phyloP scores from a whole-genome alignment of 2,113 vertebrate genomes.

The Alethe diademata region DNA sequence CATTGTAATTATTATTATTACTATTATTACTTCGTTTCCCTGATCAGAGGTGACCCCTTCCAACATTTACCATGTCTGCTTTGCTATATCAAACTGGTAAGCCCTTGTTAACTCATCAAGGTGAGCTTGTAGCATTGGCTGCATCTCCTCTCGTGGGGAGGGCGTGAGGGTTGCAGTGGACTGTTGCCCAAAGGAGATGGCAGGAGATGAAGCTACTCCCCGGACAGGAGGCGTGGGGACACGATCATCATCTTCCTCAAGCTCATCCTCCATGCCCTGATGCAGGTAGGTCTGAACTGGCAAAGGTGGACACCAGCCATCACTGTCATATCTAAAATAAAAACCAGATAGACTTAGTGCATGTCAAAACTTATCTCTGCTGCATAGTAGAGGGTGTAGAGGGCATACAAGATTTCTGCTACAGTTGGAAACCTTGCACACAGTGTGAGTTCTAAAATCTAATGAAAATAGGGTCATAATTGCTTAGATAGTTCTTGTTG shows the following conservation, averaged over 20 bases:
- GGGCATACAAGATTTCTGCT: not conserved
- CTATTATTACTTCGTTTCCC: not conserved
- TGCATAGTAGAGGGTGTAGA: accelerated
- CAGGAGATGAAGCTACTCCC: conserved; percentile 95
- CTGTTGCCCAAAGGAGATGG: conserved; percentile 95
- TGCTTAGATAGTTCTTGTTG: not conserved
- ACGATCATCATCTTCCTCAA: conserved; percentile 96
- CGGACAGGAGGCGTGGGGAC: conserved; percentile 95
- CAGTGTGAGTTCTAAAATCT: not conserved
- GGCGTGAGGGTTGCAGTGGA: conserved; percentile 96
- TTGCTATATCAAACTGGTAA: conserved; percentile 98
- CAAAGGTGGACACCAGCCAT: conserved; percentile 92
- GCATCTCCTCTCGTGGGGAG: conserved; percentile 94
- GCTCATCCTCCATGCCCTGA: conserved; percentile 97
- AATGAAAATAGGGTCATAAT: not conserved
- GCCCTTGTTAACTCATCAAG: conserved; percentile 94
- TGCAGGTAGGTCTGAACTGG: conserved; percentile 97
- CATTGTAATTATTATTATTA: not conserved
- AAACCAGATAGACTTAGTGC: not conserved
- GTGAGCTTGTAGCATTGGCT: conserved; percentile 97
- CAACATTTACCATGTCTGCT: conserved; percentile 90
- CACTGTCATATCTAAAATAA: conserved; percentile 89
- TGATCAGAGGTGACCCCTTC: not conserved
- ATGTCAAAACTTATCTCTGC: not conserved
- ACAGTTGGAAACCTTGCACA: accelerated